phyloP scores from a whole-genome alignment of 2,888 invertebrate species.

The Iphiclides podalirius region DNA sequence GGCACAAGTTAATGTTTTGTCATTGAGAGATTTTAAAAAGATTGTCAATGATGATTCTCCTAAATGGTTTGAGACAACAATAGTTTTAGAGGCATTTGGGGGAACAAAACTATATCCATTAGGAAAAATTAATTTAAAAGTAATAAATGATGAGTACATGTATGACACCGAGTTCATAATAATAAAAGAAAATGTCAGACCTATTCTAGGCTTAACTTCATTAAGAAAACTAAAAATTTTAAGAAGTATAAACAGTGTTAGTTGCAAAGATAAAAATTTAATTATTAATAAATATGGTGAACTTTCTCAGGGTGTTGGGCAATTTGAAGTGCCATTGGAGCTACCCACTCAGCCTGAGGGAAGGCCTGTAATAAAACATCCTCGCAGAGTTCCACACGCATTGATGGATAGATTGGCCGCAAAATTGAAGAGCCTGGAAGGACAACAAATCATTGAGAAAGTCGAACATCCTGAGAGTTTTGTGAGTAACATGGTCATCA shows the following conservation, averaged over 20 bases:
- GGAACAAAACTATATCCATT: conserved; percentile 2
- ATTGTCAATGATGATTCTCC: conserved; percentile 24
- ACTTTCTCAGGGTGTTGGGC: conserved; percentile 24
- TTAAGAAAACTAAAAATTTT: conserved; percentile 22
- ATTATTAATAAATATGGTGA: conserved; percentile 6
- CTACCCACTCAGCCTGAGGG: conserved; percentile 22
- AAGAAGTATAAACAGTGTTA: no score
- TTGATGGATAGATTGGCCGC: background rate
- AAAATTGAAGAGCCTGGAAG: conserved; percentile 22
- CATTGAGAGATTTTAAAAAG: conserved; percentile 5
- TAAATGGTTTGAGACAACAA: conserved; percentile 25
- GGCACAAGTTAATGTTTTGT: conserved; percentile 11
- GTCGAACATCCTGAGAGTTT: conserved; percentile 25
- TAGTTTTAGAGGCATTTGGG: conserved; percentile 18
- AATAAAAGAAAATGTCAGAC: conserved; percentile 17
- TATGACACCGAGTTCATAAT: conserved; percentile 20
- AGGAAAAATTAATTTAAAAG: conserved; percentile 14
- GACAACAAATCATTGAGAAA: conserved; percentile 22
- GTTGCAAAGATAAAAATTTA: conserved; percentile 5
- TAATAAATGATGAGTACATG: background rate
- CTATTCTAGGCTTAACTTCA: conserved; percentile 19
- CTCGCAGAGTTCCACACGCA: conserved; percentile 24
- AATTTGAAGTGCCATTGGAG: conserved; percentile 24
- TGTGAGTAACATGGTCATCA: conserved; percentile 28
- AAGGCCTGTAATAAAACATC: conserved; percentile 22